These are phyloP conservation scores for Leptopilina myrica DNA, from an alignment of 2,888 invertebrate genomes.

Conservation along the genomic window DNA sequence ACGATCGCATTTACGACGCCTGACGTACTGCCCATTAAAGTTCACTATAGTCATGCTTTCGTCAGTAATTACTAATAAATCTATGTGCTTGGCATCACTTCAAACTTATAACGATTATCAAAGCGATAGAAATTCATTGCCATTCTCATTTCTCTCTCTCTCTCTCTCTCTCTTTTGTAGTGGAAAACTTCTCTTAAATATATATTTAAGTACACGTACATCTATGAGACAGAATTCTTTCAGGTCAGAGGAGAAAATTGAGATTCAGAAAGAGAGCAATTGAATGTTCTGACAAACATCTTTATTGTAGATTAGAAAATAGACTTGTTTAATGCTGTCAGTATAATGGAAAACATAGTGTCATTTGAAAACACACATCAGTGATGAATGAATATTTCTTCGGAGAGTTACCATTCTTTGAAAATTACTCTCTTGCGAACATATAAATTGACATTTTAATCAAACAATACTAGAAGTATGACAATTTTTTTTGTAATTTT, in stretches of 20 bases:
- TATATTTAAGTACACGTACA: neutral
- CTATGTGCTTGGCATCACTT: slow-evolving; percentile 46
- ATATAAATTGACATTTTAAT: no score
- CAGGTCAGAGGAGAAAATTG: slow-evolving; percentile 13
- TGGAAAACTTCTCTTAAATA: slow-evolving; percentile 39
- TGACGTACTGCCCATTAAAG: slow-evolving; percentile 60
- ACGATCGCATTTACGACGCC: slow-evolving; percentile 54
- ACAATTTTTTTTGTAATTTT: no score
- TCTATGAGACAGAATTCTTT: slow-evolving; percentile 1
- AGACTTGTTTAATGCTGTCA: no score
- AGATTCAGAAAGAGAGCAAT: slow-evolving; percentile 6
- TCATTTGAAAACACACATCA: no score
- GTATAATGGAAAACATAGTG: no score
- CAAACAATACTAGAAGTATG: no score
- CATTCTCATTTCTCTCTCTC: slow-evolving; percentile 53
- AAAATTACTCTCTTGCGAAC: no score
- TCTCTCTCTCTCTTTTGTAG: slow-evolving; percentile 43
- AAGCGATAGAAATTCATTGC: slow-evolving; percentile 60
- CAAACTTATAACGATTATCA: slow-evolving; percentile 53
- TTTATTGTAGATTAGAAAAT: no score
- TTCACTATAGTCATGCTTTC: slow-evolving; percentile 55
- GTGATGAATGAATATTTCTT: no score
- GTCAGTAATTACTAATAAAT: slow-evolving; percentile 61
- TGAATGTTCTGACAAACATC: slow-evolving; percentile 40
- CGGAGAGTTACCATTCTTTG: no score